Evolutionary conservation across 2,797 vertebrate genomes (phyloP).

Genomic region (Valencia hispanica): DNA sequence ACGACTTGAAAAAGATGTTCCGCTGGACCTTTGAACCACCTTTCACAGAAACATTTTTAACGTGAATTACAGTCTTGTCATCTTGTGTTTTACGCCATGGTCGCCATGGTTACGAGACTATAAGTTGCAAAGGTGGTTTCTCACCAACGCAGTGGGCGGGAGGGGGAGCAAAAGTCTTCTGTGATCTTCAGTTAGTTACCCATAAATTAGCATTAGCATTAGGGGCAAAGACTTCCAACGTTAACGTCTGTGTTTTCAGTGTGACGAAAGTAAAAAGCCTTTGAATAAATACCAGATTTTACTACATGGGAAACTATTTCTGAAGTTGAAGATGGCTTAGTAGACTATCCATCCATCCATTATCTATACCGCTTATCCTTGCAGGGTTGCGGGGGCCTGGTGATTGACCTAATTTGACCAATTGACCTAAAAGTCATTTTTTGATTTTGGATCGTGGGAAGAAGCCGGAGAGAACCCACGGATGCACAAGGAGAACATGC

Average conservation of each 20-base stretch:
- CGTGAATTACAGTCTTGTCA: constrained; percentile 48
- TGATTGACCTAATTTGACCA: no score
- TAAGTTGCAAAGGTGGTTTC: constrained; percentile 41
- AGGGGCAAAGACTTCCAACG: constrained; percentile 28
- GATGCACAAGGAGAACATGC: no score
- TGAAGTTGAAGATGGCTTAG: constrained; percentile 24
- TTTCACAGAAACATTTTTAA: constrained; percentile 55
- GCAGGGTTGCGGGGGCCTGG: no score
- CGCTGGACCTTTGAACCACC: constrained; percentile 35
- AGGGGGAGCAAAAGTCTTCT: constrained; percentile 16
- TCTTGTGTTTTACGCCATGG: constrained; percentile 41
- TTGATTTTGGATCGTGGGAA: no score
- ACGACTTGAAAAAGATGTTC: constrained; percentile 51
- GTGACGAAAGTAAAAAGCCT: constrained; percentile 43
- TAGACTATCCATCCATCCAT: no score
- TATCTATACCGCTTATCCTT: no score
- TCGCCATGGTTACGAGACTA: constrained; percentile 29
- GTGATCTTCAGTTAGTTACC: constrained; percentile 14
- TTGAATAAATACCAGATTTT: constrained; percentile 21
- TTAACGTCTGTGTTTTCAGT: constrained; percentile 26
- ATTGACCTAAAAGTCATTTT: no score
- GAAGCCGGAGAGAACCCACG: no score
- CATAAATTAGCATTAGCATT: constrained; percentile 21
- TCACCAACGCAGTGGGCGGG: constrained; percentile 59
- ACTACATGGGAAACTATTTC: constrained; percentile 38